Evolutionary conservation across 2,888 invertebrate species (phyloP), one percentile per base, ranked within the genome.

Genomic region (Leptopilina myrica): DNA sequence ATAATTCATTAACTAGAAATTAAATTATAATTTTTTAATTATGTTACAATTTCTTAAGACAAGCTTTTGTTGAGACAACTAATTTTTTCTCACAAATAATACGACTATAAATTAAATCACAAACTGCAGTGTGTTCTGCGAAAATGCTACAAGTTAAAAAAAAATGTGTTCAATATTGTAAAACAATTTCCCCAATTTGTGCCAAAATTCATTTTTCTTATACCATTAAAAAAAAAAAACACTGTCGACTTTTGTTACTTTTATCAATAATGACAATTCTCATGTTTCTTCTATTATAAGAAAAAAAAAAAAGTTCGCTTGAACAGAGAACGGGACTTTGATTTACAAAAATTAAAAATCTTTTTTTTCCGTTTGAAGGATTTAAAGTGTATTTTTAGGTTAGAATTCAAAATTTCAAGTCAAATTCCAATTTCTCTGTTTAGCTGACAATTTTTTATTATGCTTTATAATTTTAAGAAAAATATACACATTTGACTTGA

Each of bases 401-500:
- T 12, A 46, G 2, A 6, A 46, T 67, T 46, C 12, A 5, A 4
- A 15, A 15, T 43, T 12, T 67, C 20, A 20, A 46, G 49, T 67
- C 49, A 43, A 46, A 9, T 49, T 67, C 11, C 49, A 9, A 56
- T 26, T 56, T 12, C 53, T 73, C 69, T 26, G 33, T 26, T 20
- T 20, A 56, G 53, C n/a, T n/a, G 11, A 53, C 5, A 46, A 26
- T n/a, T n/a, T n/a, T 0, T 26, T n/a, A 56, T 73, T 73, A n/a
- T 73, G 9, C 56, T 56, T 73, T 73, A 43, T 62, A 1, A 49
- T 49, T 49, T 49, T 49, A 49, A 49, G 59, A 62, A 15, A 73
- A 56, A 56, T 33, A 73, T 73, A 87, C 84, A 87, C 84, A 85
- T 85, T 49, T 86, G 86, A 85, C 84, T 86, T 84, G 82, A 85